A percentile compares a stretch with the other conserved stretches of the same genome.
Conservation (phyloP, 2,888 invertebrate species). For the Plagodis pulveraria region DNA sequence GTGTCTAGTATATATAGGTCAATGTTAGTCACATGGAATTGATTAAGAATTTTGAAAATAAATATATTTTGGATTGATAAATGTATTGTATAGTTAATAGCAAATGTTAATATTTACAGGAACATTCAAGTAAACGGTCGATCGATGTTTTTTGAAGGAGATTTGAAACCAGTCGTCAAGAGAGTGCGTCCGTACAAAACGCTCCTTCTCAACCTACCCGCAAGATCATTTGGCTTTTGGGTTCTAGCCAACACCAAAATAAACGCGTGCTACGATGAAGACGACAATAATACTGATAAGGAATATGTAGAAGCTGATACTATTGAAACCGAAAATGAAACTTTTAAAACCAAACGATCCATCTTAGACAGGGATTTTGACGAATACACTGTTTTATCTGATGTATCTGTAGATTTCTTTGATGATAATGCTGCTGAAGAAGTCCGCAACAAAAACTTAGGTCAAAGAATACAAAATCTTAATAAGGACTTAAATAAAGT, state of each 20-base stretch:
- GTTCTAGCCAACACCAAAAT: conserved; percentile 88
- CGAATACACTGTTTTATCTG: conserved; percentile 34
- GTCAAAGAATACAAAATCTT: conserved; percentile 49
- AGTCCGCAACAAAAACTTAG: conserved; percentile 41
- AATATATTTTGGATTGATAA: too few relatives aligned
- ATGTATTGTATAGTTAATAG: not conserved
- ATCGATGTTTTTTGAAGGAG: conserved; percentile 83
- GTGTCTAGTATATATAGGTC: too few relatives aligned
- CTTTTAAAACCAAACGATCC: conserved; percentile 53
- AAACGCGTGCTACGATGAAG: conserved; percentile 76
- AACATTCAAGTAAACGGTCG: conserved; percentile 87
- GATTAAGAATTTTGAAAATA: not conserved
- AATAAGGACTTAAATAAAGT: conserved; percentile 57
- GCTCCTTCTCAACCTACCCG: conserved; percentile 85
- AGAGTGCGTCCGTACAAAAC: conserved; percentile 80
- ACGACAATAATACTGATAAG: conserved; percentile 36
- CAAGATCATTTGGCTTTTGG: conserved; percentile 90
- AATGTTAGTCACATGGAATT: not conserved
- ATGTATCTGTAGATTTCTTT: conserved; percentile 42
- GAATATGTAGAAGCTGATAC: conserved; percentile 37
- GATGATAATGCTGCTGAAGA: conserved; percentile 37
- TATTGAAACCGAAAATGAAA: conserved; percentile 36
- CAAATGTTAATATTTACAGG: conserved; percentile 62
- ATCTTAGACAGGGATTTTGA: conserved; percentile 42
- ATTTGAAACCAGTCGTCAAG: conserved; percentile 82